Percentiles rank a stretch among this genome's conserved stretches.
These are phyloP conservation scores for Alectura lathami DNA, from an alignment of 2,113 vertebrate genomes.

Conservation along the genomic window DNA sequence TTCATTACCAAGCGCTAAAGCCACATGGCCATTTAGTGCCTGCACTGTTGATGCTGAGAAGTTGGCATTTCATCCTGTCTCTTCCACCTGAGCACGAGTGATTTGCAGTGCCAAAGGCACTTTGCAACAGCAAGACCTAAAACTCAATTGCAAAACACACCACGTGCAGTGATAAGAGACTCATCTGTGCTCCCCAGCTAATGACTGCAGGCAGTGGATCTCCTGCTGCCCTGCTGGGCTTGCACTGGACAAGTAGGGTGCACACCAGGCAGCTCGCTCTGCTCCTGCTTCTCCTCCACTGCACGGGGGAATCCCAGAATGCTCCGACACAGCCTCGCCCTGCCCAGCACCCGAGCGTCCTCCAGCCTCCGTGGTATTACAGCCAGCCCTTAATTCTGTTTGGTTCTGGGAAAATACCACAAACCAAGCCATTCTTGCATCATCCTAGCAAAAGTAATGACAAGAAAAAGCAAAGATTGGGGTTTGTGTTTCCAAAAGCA, in stretches of 20 bases:
- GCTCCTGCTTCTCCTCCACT: neutral
- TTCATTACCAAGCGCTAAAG: neutral
- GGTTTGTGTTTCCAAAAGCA: constrained; percentile 17
- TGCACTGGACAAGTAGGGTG: neutral
- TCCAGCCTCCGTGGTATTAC: neutral
- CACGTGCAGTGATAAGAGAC: neutral
- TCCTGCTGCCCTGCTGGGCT: neutral
- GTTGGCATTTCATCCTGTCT: neutral
- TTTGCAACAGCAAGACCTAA: neutral
- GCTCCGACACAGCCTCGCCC: neutral
- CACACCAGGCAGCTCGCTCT: neutral
- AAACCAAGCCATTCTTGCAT: neutral
- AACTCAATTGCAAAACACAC: neutral
- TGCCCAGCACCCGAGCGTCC: neutral
- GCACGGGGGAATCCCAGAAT: neutral
- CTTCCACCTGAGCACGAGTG: rapidly evolving
- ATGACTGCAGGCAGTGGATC: neutral
- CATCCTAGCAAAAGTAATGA: neutral
- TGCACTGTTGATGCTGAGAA: neutral
- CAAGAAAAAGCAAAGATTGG: rapidly evolving
- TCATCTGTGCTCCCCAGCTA: neutral
- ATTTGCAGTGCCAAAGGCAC: neutral
- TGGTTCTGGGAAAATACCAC: neutral
- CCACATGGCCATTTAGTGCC: neutral
- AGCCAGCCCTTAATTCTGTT: neutral